These are phyloP conservation scores for Antidorcas marsupialis DNA, from an alignment of 2,113 vertebrate species.

Conservation along the genomic window DNA sequence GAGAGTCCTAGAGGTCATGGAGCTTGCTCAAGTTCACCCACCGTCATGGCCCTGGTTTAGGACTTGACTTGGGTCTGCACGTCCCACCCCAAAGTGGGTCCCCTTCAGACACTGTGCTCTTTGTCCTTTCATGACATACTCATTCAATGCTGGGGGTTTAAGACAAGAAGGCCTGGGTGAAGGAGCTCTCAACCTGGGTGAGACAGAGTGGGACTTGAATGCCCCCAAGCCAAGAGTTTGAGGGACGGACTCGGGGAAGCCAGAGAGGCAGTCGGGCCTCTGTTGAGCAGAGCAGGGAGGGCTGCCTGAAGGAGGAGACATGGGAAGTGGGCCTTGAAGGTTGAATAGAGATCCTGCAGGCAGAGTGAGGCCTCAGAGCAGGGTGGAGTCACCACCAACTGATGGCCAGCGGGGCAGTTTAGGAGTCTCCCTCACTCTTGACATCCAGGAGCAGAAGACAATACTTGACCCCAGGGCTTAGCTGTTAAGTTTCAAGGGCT, in stretches of 20 bases:
- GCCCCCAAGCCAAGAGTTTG: neutral
- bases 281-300: neutral
- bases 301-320: neutral
- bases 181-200: neutral
- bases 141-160: neutral
- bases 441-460: neutral
- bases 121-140: neutral
- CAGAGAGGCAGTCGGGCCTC: neutral
- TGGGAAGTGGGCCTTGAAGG: neutral
- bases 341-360: neutral
- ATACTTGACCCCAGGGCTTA: neutral
- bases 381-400: neutral
- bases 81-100: neutral
- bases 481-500: no score
- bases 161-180: neutral
- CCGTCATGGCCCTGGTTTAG: neutral
- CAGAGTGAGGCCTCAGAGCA: neutral
- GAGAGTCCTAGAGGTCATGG: neutral
- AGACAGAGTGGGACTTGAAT: neutral
- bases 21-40: neutral
- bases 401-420: neutral
- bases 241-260: neutral
- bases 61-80: neutral
- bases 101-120: neutral
- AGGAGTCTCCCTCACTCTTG: neutral